phyloP scores from a whole-genome alignment of 2,888 invertebrate species.

The Netelia virgata region DNA sequence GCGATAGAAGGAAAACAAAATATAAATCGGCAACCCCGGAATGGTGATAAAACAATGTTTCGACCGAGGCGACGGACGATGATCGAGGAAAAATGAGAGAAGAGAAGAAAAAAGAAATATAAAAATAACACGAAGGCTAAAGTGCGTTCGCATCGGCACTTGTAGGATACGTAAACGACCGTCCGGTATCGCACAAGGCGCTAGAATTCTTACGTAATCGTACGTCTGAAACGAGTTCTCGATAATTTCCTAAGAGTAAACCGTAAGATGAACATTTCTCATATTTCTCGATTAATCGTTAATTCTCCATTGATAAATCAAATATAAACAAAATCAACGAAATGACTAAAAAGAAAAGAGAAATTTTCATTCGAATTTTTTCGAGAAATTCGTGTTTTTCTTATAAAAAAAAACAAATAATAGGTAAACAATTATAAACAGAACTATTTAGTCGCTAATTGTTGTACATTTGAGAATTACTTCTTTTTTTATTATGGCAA shows the following conservation, averaged over 20 bases:
- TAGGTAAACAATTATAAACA: neutral
- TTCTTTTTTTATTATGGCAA: neutral
- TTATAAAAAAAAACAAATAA: neutral
- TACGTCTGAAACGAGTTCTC: conserved; percentile 53
- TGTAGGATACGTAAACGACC: conserved; percentile 19
- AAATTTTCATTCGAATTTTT: neutral
- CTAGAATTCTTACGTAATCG: conserved; percentile 66
- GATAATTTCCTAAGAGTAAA: conserved; percentile 42
- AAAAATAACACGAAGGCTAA: conserved; percentile 21
- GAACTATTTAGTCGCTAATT: neutral
- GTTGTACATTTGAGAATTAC: neutral
- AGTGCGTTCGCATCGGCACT: conserved; percentile 33
- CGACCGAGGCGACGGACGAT: conserved; percentile 13
- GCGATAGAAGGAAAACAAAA: conserved; percentile 11
- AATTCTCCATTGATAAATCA: neutral
- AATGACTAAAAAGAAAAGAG: neutral
- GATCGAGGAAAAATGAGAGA: conserved; percentile 13
- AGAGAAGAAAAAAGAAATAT: conserved; percentile 7
- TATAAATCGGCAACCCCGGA: neutral
- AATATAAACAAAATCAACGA: neutral
- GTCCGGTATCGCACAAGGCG: conserved; percentile 42
- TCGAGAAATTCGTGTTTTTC: neutral
- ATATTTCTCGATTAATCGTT: neutral
- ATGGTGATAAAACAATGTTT: conserved; percentile 8
- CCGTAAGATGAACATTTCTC: neutral